Conservation (phyloP, 2,797 vertebrate species). For the Sebastes vulpes region DNA sequence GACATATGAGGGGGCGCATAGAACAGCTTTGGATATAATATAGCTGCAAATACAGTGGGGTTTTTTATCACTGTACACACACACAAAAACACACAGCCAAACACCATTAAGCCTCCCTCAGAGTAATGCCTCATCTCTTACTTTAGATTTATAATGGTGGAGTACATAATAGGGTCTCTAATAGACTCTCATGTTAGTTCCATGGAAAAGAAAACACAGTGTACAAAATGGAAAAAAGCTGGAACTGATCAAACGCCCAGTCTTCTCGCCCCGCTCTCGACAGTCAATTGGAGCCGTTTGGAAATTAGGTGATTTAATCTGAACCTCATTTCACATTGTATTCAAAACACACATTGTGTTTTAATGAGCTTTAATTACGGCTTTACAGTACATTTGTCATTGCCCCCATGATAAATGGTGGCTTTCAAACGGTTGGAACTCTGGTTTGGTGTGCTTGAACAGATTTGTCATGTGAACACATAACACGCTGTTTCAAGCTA, state of each 20-base stretch:
- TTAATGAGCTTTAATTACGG: conserved; percentile 53
- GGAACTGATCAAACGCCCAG: conserved; percentile 25
- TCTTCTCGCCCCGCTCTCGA: background rate
- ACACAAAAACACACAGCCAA: background rate
- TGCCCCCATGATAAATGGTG: conserved; percentile 17
- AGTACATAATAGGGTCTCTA: conserved; percentile 19
- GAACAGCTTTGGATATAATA: background rate
- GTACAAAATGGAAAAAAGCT: conserved; percentile 7
- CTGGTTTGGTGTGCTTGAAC: conserved; percentile 15
- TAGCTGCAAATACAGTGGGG: background rate
- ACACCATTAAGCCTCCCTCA: conserved; percentile 11
- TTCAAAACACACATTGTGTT: conserved; percentile 40
- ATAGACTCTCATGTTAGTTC: conserved; percentile 27
- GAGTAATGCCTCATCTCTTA: conserved; percentile 33
- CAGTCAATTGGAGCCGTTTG: conserved; percentile 10
- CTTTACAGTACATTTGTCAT: conserved; percentile 31
- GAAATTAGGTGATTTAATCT: conserved; percentile 49
- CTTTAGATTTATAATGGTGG: conserved; percentile 32
- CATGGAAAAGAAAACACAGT: conserved; percentile 26
- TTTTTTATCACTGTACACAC: background rate
- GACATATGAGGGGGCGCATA: background rate
- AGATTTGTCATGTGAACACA: conserved; percentile 32
- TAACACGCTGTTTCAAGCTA: conserved; percentile 4
- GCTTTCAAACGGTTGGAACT: conserved; percentile 17
- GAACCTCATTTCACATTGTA: conserved; percentile 37